Evolutionary conservation across 2,113 vertebrate species (phyloP), one percentile per base, ranked within the genome.

Genomic region (Hipposideros armiger): DNA sequence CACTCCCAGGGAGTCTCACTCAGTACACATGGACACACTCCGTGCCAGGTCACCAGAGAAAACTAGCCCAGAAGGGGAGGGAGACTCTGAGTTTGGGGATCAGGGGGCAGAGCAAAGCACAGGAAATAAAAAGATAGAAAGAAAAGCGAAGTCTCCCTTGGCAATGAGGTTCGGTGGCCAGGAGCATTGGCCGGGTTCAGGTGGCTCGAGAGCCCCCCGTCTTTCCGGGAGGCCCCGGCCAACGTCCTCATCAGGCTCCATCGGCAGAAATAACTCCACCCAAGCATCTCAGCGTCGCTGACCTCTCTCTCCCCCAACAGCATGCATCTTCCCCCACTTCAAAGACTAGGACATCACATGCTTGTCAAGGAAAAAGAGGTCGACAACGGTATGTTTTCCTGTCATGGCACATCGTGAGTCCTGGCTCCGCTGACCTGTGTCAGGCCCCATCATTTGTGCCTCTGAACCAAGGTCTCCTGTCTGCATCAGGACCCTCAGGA

Each of bases 371-470:
- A 78, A 62, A 13, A 76, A 5, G 11, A 76, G 28, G 47, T 0
- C 15, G 45, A 24, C 32, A 3, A 3, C 5, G 72, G 10, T 3
- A 2, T 2, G 2, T n/a, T 52, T 24, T 62, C 72, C 45, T 20
- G 1, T 0, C 0, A 11, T 2, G 19, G 40, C n/a, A 40, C 2
- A 9, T 17, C 42, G 1, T 1, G 24, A 15, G 32, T 32, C 74
- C 62, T 26, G 60, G 36, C 58, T 45, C 70, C 11, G 3, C 16
- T 24, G 20, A 26, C 78, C 24, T 50, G 3, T 36, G 62, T 11
- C 54, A 32, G 16, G 30, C 40, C 6, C 14, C 19, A 5, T 13
- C 26, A 50, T 62, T n/a, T 70, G 54, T 90, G 70, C 62, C 5
- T 52, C 19, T 42, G 66, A 76, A n/a, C 19, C 62, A 5, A 67